Conservation (phyloP, 2,888 invertebrate genomes). For the Meloe dianella region DNA sequence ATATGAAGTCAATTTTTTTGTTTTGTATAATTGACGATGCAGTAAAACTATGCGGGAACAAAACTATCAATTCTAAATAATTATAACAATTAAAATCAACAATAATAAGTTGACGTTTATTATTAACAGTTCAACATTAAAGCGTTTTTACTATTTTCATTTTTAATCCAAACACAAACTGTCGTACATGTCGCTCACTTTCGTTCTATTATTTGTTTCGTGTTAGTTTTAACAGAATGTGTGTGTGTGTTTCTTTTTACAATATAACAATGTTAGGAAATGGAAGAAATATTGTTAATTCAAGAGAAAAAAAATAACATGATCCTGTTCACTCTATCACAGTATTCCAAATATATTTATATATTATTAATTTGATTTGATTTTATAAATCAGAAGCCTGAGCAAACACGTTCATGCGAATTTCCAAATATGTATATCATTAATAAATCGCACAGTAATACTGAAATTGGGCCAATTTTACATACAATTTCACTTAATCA, state of each 20-base stretch:
- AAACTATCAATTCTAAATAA: constrained; percentile 38
- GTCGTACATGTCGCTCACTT: background rate
- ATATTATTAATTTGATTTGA: background rate
- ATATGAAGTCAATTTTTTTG: constrained; percentile 32
- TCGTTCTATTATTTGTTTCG: background rate
- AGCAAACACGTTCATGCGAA: constrained; percentile 37
- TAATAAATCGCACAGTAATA: constrained; percentile 4
- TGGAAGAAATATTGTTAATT: background rate
- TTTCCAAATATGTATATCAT: constrained; percentile 5
- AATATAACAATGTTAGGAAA: background rate
- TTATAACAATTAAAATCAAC: constrained; percentile 48
- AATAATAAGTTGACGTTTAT: constrained; percentile 42
- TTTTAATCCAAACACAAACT: background rate
- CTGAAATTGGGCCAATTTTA: constrained; percentile 9
- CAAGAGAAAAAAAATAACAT: constrained; percentile 33
- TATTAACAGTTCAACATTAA: constrained; percentile 43
- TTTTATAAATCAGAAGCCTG: constrained; percentile 39
- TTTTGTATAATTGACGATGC: constrained; percentile 46
- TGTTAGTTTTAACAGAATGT: background rate
- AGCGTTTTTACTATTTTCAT: constrained; percentile 19
- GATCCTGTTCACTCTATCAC: constrained; percentile 42
- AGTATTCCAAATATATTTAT: constrained; percentile 39
- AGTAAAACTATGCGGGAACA: constrained; percentile 46
- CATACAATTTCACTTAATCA: background rate
- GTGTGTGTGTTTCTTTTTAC: background rate